Conservation (phyloP, 2,797 vertebrate genomes). For the Okamejei kenojei region DNA sequence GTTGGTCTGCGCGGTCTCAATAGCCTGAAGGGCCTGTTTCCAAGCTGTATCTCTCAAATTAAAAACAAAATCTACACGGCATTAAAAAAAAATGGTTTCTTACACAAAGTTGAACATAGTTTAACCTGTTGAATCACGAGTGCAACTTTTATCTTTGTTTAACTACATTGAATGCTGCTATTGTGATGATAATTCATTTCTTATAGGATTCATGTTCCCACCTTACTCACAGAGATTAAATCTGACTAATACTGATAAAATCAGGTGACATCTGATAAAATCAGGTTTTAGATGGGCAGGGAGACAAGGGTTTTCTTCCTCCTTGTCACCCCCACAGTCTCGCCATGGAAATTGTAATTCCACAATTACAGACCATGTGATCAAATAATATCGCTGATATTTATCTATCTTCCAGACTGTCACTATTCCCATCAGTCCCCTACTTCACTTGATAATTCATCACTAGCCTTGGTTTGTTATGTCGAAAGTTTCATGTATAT, state of each 20-base stretch:
- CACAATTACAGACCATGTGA: not conserved
- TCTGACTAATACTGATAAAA: too few relatives aligned
- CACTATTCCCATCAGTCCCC: not conserved
- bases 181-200: not conserved
- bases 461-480: not conserved
- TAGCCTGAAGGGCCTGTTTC: too few relatives aligned
- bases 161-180: too few relatives aligned
- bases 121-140: too few relatives aligned
- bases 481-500: not conserved
- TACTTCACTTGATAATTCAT: not conserved
- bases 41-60: too few relatives aligned
- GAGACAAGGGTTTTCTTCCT: too few relatives aligned
- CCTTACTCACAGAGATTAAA: not conserved
- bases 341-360: too few relatives aligned
- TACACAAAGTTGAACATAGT: too few relatives aligned
- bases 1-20: too few relatives aligned
- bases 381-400: not conserved
- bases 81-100: too few relatives aligned
- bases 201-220: not conserved
- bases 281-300: not conserved
- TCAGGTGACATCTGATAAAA: not conserved
- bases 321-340: not conserved
- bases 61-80: too few relatives aligned
- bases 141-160: too few relatives aligned
- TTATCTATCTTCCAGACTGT: not conserved